phyloP scores from a whole-genome alignment of 2,113 vertebrate genomes.

The Marcusenius ussheri region DNA sequence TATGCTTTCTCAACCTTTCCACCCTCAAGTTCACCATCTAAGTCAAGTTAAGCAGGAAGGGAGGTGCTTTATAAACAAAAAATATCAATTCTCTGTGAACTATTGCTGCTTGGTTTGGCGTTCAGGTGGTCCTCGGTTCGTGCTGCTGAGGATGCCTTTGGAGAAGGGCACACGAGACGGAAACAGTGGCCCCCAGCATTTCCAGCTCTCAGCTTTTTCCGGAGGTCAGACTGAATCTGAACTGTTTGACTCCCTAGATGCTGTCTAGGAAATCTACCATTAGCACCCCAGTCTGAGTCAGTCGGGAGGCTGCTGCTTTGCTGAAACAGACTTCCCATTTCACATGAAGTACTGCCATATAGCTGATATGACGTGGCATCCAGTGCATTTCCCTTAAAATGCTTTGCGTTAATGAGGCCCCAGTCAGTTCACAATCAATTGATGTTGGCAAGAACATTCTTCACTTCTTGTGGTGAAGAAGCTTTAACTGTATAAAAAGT shows the following conservation, averaged over 20 bases:
- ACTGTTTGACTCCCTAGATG: background rate
- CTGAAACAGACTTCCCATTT: background rate
- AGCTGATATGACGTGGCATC: background rate
- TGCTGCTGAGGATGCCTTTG: background rate
- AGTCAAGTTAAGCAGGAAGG: conserved; percentile 1
- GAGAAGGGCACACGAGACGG: background rate
- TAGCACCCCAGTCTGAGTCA: background rate
- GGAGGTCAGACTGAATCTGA: background rate
- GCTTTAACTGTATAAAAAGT: background rate
- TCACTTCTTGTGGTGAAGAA: background rate
- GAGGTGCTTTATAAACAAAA: background rate
- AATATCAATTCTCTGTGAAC: background rate
- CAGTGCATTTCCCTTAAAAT: background rate
- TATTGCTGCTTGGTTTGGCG: background rate
- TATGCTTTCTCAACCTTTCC: background rate
- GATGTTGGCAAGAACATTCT: background rate
- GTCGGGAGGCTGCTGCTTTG: background rate
- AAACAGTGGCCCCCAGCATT: background rate
- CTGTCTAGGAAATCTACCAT: background rate
- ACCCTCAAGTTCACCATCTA: background rate
- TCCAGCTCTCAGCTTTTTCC: background rate
- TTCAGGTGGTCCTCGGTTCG: background rate
- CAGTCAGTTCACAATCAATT: background rate
- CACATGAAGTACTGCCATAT: background rate
- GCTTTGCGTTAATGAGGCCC: background rate